These are phyloP conservation scores for Hucho hucho DNA, from an alignment of 2,113 vertebrate genomes.

Conservation along the genomic window DNA sequence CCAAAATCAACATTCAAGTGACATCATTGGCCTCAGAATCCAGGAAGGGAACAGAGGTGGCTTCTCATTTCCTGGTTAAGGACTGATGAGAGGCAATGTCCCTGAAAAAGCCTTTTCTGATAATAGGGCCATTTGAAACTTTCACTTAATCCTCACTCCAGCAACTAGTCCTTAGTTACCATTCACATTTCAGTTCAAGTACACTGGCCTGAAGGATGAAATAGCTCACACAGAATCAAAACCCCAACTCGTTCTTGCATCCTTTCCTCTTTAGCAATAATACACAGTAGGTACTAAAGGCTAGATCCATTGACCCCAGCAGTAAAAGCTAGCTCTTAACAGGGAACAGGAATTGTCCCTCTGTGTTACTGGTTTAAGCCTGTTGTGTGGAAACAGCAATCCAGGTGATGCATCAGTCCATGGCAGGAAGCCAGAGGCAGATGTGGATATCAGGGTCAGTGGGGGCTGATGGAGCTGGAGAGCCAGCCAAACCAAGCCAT, in stretches of 20 bases:
- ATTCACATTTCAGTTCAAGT: neutral
- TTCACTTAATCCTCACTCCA: neutral
- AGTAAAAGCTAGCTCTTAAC: slow-evolving; percentile 42
- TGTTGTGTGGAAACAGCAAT: slow-evolving; percentile 56
- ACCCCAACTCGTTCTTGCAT: neutral
- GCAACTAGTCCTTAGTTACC: neutral
- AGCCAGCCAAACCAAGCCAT: slow-evolving; percentile 52
- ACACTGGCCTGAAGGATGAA: neutral
- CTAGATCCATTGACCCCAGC: slow-evolving; percentile 23
- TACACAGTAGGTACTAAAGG: slow-evolving; percentile 22
- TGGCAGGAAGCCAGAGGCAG: slow-evolving; percentile 63
- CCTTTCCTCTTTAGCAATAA: neutral
- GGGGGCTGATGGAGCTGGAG: slow-evolving; percentile 52
- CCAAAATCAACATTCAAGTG: slow-evolving; percentile 18
- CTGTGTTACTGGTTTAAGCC: slow-evolving; percentile 24
- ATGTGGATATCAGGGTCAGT: slow-evolving; percentile 44
- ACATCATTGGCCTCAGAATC: neutral
- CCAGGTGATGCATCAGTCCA: slow-evolving; percentile 63
- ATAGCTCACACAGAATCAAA: neutral
- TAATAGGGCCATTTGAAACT: neutral
- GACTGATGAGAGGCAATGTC: neutral
- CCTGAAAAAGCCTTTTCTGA: neutral
- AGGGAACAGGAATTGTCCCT: slow-evolving; percentile 18
- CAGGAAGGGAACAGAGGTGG: neutral
- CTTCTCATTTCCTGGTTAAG: neutral